Base-by-base conservation (phyloP, 2,888 invertebrate genomes). In the Scaptomyza flava region DNA sequence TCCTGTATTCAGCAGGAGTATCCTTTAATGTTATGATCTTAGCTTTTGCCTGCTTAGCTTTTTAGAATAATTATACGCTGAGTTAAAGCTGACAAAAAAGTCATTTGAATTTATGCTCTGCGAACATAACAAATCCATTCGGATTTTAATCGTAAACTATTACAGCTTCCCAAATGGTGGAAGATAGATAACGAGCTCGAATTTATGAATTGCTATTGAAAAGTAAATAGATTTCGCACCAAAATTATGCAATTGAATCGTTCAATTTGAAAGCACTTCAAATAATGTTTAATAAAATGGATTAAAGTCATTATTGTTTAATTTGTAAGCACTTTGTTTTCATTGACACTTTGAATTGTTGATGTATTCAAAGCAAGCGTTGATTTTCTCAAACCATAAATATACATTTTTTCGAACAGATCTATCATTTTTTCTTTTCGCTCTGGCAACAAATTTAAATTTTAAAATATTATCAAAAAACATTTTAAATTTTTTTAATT, bases 21-120 rank as follows among this genome's bases (percentile, higher is more conserved):
- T 63, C 65, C 68, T 52, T 66, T 73, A 76, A 68, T 66, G 86
- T 86, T 83, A 86, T 81, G 75, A 86, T 78, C 84, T 80, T 68
- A 86, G 72, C 83, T 81, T 72, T 47, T 14, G 81, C 53, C 79
- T 80, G 66, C 64, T 80, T 79, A 68, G 65, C 77, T 73, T 68
- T 76, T 84, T 56, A 65, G 70, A 64, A 53, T 20, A 64, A 63
- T 68, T 68, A 14, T 34, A n/a, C 23, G 38, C 14, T 12, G 12
- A 45, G n/a, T 30, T 48, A 4, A 31, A 50, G 50, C 12, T 52
- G 46, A 27, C 36, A 56, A 42, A 47, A 47, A 20, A 12, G 20
- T 17, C n/a, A 59, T 50, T 45, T n/a, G 14, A 30, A 23, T 47
- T 17, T 20, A 31, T 27, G 27, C 5, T 27, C 27, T 27, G 27